A percentile compares a stretch with the other conserved stretches of the same genome.
phyloP scores from a whole-genome alignment of 1,140 invertebrate species.

The Drosophila nigrodunni region DNA sequence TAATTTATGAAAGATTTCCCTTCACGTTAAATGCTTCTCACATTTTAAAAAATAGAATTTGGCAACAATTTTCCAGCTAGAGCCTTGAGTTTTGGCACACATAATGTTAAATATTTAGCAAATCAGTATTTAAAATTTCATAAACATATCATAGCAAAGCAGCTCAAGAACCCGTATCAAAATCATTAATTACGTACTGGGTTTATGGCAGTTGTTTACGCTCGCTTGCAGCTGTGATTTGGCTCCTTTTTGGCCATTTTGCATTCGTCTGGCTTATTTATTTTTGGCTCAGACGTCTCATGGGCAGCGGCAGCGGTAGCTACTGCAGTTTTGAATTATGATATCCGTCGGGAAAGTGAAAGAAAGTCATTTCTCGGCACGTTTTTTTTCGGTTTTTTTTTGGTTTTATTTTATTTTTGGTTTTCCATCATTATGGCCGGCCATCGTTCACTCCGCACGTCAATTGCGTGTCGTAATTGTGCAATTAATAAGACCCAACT shows the following conservation, averaged over 20 bases:
- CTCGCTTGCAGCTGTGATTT: not conserved
- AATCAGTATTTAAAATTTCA: too few species aligned
- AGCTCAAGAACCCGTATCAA: too few species aligned
- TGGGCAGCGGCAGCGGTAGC: slow-evolving; percentile 5
- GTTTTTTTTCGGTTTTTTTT: slow-evolving; percentile 1
- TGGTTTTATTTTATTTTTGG: slow-evolving; percentile 16
- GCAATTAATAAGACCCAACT: slow-evolving; percentile 72
- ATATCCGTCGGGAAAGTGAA: slow-evolving; percentile 79
- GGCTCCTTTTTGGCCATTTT: slow-evolving; percentile 28
- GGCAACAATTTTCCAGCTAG: too few species aligned
- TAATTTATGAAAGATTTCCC: too few species aligned
- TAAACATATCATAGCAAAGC: too few species aligned
- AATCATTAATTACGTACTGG: not conserved
- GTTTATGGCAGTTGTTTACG: not conserved
- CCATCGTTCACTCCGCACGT: slow-evolving; percentile 73
- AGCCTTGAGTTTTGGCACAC: too few species aligned
- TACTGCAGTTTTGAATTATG: slow-evolving; percentile 70
- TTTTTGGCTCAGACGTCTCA: slow-evolving; percentile 38
- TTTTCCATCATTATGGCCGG: slow-evolving; percentile 61
- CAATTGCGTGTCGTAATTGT: slow-evolving; percentile 81
- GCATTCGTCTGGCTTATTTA: slow-evolving; percentile 51
- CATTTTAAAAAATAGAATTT: too few species aligned
- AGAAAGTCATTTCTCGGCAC: slow-evolving; percentile 72
- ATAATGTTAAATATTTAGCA: too few species aligned
- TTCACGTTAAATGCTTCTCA: too few species aligned